Evolutionary conservation across 2,888 invertebrate genomes (phyloP).

Genomic region (Cistogaster globosa): DNA sequence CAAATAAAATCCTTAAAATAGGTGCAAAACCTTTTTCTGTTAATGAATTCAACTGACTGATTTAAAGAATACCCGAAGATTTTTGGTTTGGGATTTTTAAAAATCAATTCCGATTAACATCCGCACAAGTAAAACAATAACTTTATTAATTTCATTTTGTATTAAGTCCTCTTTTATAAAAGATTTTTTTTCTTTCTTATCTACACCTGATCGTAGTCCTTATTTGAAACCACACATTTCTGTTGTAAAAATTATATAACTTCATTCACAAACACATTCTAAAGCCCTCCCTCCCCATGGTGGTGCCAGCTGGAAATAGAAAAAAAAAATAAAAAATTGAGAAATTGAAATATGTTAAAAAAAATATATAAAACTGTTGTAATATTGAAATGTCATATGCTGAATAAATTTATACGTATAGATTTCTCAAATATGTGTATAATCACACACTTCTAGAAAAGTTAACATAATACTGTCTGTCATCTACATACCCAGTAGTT

Average conservation of each 20-base stretch:
- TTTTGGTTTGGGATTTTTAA: too few relatives aligned
- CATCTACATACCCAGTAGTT: not conserved
- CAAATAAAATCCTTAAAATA: too few relatives aligned
- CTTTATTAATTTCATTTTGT: too few relatives aligned
- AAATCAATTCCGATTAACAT: too few relatives aligned
- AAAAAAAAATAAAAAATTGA: constrained; percentile 1
- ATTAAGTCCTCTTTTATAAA: too few relatives aligned
- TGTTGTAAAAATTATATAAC: constrained; percentile 9
- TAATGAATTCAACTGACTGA: too few relatives aligned
- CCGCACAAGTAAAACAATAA: too few relatives aligned
- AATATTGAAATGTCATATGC: constrained; percentile 61
- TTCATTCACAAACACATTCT: constrained; percentile 4
- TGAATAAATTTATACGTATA: constrained; percentile 51
- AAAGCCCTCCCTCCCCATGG: constrained; percentile 56
- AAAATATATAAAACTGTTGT: constrained; percentile 42
- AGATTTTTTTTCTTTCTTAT: too few relatives aligned
- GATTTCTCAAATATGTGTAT: constrained; percentile 14
- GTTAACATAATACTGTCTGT: not conserved
- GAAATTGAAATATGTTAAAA: constrained; percentile 43
- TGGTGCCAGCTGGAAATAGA: constrained; percentile 58
- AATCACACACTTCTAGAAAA: not conserved
- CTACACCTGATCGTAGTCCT: not conserved
- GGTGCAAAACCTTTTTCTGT: too few relatives aligned
- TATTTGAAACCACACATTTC: not conserved
- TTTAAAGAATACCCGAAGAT: too few relatives aligned